Evolutionary conservation across 2,888 invertebrate species (phyloP), one percentile per base, ranked within the genome.

Genomic region (Athalia circularis): DNA sequence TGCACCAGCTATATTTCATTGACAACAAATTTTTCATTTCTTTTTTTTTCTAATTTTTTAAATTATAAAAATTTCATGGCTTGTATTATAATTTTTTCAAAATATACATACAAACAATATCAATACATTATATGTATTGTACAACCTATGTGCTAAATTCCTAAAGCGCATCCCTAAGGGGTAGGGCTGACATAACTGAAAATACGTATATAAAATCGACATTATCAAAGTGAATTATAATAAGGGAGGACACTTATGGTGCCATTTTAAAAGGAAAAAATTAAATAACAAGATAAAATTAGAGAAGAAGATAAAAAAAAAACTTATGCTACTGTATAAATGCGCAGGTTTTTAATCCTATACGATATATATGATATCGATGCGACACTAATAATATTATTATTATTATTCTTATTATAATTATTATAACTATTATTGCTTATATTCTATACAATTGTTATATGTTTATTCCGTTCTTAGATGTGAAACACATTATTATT

Each of bases 401-500:
- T 62, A 74, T 47, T n/a, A 74, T 57, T 70, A 52, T 70, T 61
- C 43, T 61, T 15, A 59, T 47, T 45, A 59, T 59, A n/a, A 59
- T 57, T 8, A 57, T 57, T 70, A 74, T 7, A 48, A 75, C 62
- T 65, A 65, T 65, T 47, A 65, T 65, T 65, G 45, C 8, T 0
- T 13, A 45, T 47, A 62, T 45, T 45, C 62, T 50, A 43, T 62
- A 50, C 48, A 62, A 75, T 75, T 75, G 75, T 75, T 75, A 75
- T 75, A 75, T 75, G 62, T 75, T 75, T 75, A 62, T 75, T 75
- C 75, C 61, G 75, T 75, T 75, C 29, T 75, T 75, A 75, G 75
- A 62, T 75, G 62, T 75, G 61, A 75, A 62, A 75, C 15, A 8
- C 5, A 13, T 62, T 13, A 2, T 75, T 50, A 61, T 62, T 62